Percentiles rank a stretch among this genome's conserved stretches.
Conservation (phyloP, 2,113 vertebrate genomes). For the Dunckerocampus dactyliophorus region DNA sequence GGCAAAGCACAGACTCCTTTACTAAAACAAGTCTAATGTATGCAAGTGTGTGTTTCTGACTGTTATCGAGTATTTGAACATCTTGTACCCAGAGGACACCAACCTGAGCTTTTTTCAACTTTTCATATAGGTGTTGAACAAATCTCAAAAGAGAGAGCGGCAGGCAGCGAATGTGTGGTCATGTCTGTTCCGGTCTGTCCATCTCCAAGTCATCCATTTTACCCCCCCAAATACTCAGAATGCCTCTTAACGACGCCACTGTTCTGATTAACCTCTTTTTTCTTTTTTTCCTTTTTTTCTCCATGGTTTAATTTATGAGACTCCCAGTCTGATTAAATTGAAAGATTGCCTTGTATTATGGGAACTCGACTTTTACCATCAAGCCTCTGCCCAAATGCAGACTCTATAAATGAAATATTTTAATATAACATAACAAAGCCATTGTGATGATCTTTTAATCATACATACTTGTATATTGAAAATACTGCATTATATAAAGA, state of each 20-base stretch:
- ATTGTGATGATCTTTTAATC: slow-evolving; percentile 75
- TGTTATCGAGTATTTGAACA: not conserved
- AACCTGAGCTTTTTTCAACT: slow-evolving; percentile 34
- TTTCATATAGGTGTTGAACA: slow-evolving; percentile 48
- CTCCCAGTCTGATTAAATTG: slow-evolving; percentile 68
- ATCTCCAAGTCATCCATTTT: no score
- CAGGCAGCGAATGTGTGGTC: no score
- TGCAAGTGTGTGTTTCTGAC: not conserved
- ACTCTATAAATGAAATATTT: slow-evolving; percentile 73
- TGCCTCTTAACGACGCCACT: not conserved
- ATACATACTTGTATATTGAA: slow-evolving; percentile 74
- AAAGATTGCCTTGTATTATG: slow-evolving; percentile 70
- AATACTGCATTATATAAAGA: slow-evolving; percentile 64
- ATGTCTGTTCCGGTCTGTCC: no score
- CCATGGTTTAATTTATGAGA: slow-evolving; percentile 70
- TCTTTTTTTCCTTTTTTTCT: slow-evolving; percentile 18
- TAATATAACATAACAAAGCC: slow-evolving; percentile 76
- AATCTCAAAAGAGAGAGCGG: slow-evolving; percentile 24
- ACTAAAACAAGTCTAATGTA: slow-evolving; percentile 29
- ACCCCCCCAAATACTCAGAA: no score
- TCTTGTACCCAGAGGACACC: slow-evolving; percentile 29
- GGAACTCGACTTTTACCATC: slow-evolving; percentile 72
- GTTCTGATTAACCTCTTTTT: slow-evolving; percentile 45
- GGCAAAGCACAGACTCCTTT: slow-evolving; percentile 57
- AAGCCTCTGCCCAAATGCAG: slow-evolving; percentile 65